These are phyloP conservation scores for Formicarius rufipectus DNA, from an alignment of 2,113 vertebrate species.

Conservation along the genomic window DNA sequence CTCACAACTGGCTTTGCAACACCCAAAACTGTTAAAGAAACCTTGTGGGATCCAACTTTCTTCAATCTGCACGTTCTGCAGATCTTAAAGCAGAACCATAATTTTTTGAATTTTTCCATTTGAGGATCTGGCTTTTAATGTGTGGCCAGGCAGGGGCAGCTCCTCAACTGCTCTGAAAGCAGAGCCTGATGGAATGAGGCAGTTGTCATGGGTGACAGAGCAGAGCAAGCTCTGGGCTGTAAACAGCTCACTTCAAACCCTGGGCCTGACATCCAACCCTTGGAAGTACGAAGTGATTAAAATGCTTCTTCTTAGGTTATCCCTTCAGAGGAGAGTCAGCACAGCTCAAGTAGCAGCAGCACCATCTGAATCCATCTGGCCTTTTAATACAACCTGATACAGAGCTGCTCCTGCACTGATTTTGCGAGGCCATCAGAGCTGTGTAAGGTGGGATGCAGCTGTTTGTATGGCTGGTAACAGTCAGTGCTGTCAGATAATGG, in stretches of 20 bases:
- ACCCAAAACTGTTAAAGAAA: neutral
- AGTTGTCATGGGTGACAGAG: neutral
- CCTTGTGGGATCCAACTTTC: neutral
- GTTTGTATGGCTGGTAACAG: neutral
- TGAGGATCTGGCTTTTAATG: neutral
- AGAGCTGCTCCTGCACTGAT: neutral
- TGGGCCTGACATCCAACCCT: neutral
- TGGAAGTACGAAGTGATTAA: neutral
- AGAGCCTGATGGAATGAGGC: neutral
- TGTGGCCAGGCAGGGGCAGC: neutral
- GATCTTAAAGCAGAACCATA: neutral
- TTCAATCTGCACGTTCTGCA: neutral
- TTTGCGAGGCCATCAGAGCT: neutral
- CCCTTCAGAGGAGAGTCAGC: neutral
- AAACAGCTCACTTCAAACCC: neutral
- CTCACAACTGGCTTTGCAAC: neutral
- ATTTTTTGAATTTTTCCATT: neutral
- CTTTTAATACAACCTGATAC: neutral
- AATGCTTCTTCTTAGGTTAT: neutral
- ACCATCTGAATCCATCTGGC: neutral
- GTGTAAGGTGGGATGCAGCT: neutral
- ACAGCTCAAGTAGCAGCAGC: neutral
- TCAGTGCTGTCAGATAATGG: neutral
- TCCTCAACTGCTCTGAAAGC: neutral
- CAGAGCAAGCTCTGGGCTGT: neutral